phyloP scores from a whole-genome alignment of 2,113 vertebrate species.

The Tympanuchus pallidicinctus region DNA sequence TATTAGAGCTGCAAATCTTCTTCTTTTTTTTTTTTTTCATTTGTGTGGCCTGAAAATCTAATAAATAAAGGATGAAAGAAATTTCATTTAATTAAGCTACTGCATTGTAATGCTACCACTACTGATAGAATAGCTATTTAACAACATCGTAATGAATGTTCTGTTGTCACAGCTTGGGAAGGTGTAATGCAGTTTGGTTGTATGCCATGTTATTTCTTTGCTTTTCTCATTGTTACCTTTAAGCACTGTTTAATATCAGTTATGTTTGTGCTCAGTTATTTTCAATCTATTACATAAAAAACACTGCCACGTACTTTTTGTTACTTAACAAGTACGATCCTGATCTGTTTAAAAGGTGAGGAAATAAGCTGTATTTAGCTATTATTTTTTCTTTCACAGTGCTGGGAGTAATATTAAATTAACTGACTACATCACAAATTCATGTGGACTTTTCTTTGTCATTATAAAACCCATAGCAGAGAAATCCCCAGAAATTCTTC shows the following conservation, averaged over 20 bases:
- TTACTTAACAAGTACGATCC: slow-evolving; percentile 61
- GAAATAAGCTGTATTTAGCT: slow-evolving; percentile 50
- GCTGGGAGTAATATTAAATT: slow-evolving; percentile 50
- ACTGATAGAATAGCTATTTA: slow-evolving; percentile 27
- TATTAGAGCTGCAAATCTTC: slow-evolving; percentile 34
- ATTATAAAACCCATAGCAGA: background rate
- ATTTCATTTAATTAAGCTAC: slow-evolving; percentile 69
- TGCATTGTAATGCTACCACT: background rate
- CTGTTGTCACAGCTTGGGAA: background rate
- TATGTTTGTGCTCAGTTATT: slow-evolving; percentile 25
- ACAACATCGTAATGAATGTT: slow-evolving; percentile 5
- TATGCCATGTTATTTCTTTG: background rate
- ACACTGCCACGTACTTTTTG: background rate
- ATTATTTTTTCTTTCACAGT: background rate
- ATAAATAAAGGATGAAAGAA: slow-evolving; percentile 68
- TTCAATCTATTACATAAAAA: slow-evolving; percentile 35
- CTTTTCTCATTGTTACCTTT: slow-evolving; percentile 9
- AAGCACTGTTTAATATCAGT: slow-evolving; percentile 21
- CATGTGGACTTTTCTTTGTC: slow-evolving; percentile 6
- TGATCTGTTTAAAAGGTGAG: slow-evolving; percentile 50
- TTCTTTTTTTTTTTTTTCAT: slow-evolving; percentile 20
- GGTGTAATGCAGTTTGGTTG: slow-evolving; percentile 5
- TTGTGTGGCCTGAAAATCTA: background rate
- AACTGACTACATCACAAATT: slow-evolving; percentile 47
- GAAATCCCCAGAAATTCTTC: background rate